phyloP scores from a whole-genome alignment of 1,140 invertebrate species.

The Conus ventricosus region DNA sequence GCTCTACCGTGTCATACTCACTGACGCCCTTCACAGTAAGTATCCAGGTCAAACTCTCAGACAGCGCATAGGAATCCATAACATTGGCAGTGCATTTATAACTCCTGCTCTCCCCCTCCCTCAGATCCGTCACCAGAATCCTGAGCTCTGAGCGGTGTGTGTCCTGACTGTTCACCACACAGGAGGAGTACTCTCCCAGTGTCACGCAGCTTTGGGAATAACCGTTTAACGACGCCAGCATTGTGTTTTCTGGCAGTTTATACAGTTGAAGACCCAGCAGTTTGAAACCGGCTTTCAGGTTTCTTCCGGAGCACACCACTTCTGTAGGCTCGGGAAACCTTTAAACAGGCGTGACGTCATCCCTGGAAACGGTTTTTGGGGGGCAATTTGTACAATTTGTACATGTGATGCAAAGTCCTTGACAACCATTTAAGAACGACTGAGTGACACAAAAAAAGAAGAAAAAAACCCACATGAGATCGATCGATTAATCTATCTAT shows the following conservation, averaged over 20 bases:
- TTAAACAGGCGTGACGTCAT: constrained; percentile 16
- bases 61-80: background rate
- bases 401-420: no score
- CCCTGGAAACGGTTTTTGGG: background rate
- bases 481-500: no score
- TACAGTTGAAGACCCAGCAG: background rate
- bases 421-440: no score
- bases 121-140: constrained; percentile 18
- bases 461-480: no score
- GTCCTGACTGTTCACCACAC: background rate
- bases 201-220: constrained; percentile 14
- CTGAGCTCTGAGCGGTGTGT: constrained; percentile 12
- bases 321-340: constrained; percentile 28
- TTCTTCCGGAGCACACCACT: constrained; percentile 15
- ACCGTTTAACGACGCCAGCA: constrained; percentile 19
- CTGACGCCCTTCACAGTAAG: background rate
- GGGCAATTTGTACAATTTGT: background rate
- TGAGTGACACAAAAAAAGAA: no score
- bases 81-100: constrained; percentile 3
- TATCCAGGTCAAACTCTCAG: background rate
- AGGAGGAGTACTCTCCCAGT: constrained; percentile 16
- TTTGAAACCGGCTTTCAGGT: background rate
- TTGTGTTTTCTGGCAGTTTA: background rate
- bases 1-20: background rate
- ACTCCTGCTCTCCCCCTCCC: constrained; percentile 10